These are phyloP conservation scores for Eristalinus sepulchralis DNA, from an alignment of 2,888 invertebrate species.

Conservation along the genomic window DNA sequence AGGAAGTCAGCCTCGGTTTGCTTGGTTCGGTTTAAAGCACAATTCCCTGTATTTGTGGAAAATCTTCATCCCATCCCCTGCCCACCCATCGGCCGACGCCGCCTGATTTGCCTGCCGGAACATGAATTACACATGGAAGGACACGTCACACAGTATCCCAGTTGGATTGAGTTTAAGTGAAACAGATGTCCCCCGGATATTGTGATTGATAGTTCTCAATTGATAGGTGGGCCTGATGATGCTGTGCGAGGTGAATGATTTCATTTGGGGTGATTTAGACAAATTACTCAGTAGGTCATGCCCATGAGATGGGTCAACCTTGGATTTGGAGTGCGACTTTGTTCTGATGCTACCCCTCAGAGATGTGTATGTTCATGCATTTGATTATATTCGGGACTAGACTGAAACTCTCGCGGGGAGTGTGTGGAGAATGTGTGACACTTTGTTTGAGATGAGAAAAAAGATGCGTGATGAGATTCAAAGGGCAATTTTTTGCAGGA, in stretches of 20 bases:
- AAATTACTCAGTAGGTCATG: slow-evolving; percentile 66
- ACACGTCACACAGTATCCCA: slow-evolving; percentile 64
- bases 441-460: not conserved
- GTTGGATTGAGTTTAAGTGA: slow-evolving; percentile 72
- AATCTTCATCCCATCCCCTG: not conserved
- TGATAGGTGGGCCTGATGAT: slow-evolving; percentile 64
- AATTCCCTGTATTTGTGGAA: not conserved
- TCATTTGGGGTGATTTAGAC: slow-evolving; percentile 72
- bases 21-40: not conserved
- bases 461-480: no score
- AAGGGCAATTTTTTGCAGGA: no score
- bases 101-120: not conserved
- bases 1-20: not conserved
- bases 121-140: slow-evolving; percentile 34
- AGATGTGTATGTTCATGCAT: not conserved
- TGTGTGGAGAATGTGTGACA: not conserved
- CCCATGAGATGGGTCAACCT: slow-evolving; percentile 64
- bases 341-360: not conserved
- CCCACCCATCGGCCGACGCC: not conserved
- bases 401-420: not conserved
- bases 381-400: slow-evolving; percentile 7
- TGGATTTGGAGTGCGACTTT: slow-evolving; percentile 31
- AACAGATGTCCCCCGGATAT: slow-evolving; percentile 73
- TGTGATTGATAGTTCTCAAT: slow-evolving; percentile 73
- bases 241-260: slow-evolving; percentile 63